Conservation (phyloP, 2,797 vertebrate species). For the Anolis apletophallus region DNA sequence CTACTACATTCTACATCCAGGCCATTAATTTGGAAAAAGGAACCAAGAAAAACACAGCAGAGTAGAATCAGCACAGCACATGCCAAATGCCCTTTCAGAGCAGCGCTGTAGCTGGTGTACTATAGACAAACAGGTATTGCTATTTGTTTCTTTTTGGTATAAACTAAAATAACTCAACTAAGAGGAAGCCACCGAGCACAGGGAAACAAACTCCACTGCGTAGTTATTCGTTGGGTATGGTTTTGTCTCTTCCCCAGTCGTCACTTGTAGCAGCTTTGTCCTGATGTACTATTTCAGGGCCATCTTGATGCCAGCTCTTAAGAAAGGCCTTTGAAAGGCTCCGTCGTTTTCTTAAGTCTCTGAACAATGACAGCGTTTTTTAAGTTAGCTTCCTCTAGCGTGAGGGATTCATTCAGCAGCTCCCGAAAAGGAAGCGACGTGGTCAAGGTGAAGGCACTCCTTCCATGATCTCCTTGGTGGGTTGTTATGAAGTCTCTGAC, state of each 20-base stretch:
- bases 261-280: conserved; percentile 51
- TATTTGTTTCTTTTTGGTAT: conserved; percentile 65
- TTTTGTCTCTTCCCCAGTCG: conserved; percentile 50
- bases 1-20: conserved; percentile 32
- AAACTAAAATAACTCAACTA: conserved; percentile 51
- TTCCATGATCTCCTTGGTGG: conserved; percentile 80
- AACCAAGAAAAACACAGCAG: conserved; percentile 21
- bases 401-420: conserved; percentile 83
- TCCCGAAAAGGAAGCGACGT: conserved; percentile 88
- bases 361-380: conserved; percentile 92
- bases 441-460: conserved; percentile 85
- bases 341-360: conserved; percentile 82
- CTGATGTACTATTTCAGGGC: conserved; percentile 37
- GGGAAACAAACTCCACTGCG: conserved; percentile 23
- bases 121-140: conserved; percentile 60
- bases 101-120: conserved; percentile 26
- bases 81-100: conserved; percentile 35
- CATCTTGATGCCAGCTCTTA: conserved; percentile 45
- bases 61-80: conserved; percentile 45
- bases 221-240: conserved; percentile 48
- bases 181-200: conserved; percentile 28
- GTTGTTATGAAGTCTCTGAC: conserved; percentile 89
- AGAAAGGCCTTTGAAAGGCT: conserved; percentile 68
- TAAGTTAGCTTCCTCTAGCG: conserved; percentile 88
- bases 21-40: conserved; percentile 15